Base-by-base conservation (phyloP, 2,113 vertebrate genomes). In the Callorhinus ursinus region DNA sequence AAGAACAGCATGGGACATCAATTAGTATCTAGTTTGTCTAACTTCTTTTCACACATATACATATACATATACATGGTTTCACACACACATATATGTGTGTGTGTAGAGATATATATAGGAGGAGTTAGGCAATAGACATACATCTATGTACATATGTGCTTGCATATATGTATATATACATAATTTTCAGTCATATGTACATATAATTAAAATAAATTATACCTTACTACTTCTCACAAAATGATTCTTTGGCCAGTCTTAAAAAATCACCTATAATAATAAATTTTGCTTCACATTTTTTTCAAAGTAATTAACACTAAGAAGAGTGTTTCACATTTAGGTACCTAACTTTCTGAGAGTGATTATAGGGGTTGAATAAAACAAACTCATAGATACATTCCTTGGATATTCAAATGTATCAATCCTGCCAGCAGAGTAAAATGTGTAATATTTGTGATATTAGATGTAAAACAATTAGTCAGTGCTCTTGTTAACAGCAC, bases 391-490 rank as follows among this genome's bases (percentile, higher is more conserved):
- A 83, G 65, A 84, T 55, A 11, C 24, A 24, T 18, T 91, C 10
- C 12, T 49, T 97, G 88, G 33, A 28, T 83, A 85, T 94, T 89
- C 83, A 81, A 33, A 92, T 42, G 15, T 90, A 94, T 15, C 24
- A 81, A 36, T 39, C 51, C 61, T 42, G 42, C 61, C 65, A 74
- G 61, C 21, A 39, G 31, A 63, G 51, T 76, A n/a, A 90, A 93
- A 92, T 61, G 71, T 36, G 49, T 65, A 76, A 94, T 79, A 26
- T 51, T 51, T 80, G 55, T 90, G 42, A 95, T 51, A 92, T 87
- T 51, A 63, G 33, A 74, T 87, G 84, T 88, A 94, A 92, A 92
- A 79, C 63, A 91, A 94, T 94, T 65, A 96, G 81, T 36, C 46
- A 82, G 18, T 82, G 10, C 21, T 57, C 72, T 1, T 49, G 84